Evolutionary conservation across 2,888 invertebrate genomes (phyloP).

Genomic region (Lasioglossum marginatum): DNA sequence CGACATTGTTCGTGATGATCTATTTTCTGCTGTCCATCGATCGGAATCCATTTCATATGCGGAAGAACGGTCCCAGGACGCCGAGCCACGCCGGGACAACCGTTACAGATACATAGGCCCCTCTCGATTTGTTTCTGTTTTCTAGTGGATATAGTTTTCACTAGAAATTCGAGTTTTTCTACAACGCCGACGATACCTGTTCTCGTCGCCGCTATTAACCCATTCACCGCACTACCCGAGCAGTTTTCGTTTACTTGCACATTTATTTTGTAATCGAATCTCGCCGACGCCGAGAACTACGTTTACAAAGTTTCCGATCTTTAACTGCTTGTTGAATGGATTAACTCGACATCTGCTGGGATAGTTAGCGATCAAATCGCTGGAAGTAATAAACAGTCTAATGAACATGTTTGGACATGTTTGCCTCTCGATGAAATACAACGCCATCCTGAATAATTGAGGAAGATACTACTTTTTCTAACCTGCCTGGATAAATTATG

Average conservation of each 20-base stretch:
- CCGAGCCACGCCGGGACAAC: slow-evolving; percentile 45
- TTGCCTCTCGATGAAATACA: background rate
- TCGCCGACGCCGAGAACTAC: background rate
- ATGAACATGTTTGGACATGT: slow-evolving; percentile 1
- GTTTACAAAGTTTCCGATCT: slow-evolving; percentile 13
- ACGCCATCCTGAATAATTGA: background rate
- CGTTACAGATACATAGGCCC: slow-evolving; percentile 62
- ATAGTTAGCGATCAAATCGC: background rate
- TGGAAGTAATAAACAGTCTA: slow-evolving; percentile 6
- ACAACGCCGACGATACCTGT: slow-evolving; percentile 24
- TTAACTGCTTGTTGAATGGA: background rate
- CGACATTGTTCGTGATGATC: slow-evolving; percentile 61
- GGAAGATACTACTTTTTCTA: background rate
- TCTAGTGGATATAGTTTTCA: slow-evolving; percentile 52
- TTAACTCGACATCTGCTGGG: background rate
- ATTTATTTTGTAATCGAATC: slow-evolving; percentile 33
- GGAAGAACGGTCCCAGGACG: slow-evolving; percentile 64
- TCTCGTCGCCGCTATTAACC: slow-evolving; percentile 30
- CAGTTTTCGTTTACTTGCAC: background rate
- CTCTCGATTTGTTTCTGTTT: slow-evolving; percentile 40
- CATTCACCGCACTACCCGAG: slow-evolving; percentile 26
- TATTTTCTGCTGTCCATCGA: slow-evolving; percentile 68
- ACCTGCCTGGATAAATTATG: background rate
- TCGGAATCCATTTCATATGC: slow-evolving; percentile 71
- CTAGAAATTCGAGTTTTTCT: slow-evolving; percentile 43